These are phyloP conservation scores for Odontesthes bonariensis DNA, from an alignment of 2,113 vertebrate species.

Conservation along the genomic window DNA sequence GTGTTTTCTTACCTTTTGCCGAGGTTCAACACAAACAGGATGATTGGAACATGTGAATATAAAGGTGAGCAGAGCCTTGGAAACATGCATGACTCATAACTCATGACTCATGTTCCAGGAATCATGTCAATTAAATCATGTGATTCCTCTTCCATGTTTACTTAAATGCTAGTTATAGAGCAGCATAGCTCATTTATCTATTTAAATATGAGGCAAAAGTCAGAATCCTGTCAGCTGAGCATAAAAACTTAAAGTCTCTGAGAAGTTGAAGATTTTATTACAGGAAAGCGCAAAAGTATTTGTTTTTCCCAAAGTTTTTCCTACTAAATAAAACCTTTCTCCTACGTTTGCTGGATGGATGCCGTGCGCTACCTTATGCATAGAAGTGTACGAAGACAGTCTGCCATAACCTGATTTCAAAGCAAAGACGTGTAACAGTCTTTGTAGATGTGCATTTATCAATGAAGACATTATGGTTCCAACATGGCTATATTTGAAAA, in stretches of 20 bases:
- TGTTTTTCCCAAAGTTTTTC: too few relatives aligned
- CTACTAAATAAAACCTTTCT: too few relatives aligned
- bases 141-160: background rate
- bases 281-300: too few relatives aligned
- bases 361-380: background rate
- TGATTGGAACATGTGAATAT: background rate
- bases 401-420: background rate
- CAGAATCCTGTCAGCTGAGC: background rate
- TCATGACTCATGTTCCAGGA: too few relatives aligned
- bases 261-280: too few relatives aligned
- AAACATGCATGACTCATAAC: background rate
- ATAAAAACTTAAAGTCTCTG: background rate
- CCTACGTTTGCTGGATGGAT: too few relatives aligned
- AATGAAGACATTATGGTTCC: background rate
- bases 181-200: background rate
- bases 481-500: background rate
- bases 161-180: background rate
- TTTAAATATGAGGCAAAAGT: background rate
- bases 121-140: background rate
- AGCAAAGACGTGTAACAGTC: background rate
- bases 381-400: background rate
- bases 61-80: background rate
- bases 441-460: background rate
- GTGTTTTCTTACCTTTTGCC: too few relatives aligned
- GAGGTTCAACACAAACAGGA: too few relatives aligned